Conservation (phyloP, 2,888 invertebrate genomes). For the Brenthis hecate region DNA sequence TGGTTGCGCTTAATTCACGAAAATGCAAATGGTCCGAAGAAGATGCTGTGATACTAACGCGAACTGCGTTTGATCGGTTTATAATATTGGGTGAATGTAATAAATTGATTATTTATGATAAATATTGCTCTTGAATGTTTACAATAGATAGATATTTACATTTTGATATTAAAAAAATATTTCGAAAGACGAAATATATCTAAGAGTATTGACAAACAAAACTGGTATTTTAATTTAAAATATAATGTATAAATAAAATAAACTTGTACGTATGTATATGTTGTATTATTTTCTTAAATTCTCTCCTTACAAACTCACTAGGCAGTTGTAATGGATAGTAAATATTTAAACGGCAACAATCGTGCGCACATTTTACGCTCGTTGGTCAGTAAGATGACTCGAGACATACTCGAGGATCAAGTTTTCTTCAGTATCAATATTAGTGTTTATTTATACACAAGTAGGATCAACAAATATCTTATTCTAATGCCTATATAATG, state of each 20-base stretch:
- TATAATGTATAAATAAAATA: not conserved
- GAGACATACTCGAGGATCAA: constrained; percentile 21
- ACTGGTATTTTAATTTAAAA: not conserved
- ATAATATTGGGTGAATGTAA: not conserved
- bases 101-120: not conserved
- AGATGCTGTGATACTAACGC: constrained; percentile 9
- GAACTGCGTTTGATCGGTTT: constrained; percentile 3
- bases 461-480: constrained; percentile 3
- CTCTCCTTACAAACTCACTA: constrained; percentile 9
- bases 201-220: too few species aligned
- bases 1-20: constrained; percentile 1
- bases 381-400: constrained; percentile 23
- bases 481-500: not conserved
- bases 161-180: too few species aligned
- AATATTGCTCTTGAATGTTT: too few species aligned
- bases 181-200: too few species aligned
- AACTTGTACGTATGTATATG: not conserved
- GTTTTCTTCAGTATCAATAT: constrained; percentile 15
- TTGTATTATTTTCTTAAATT: not conserved
- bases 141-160: too few species aligned
- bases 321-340: constrained; percentile 14
- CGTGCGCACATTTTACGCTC: constrained; percentile 22
- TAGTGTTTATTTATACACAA: constrained; percentile 16
- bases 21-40: constrained; percentile 8
- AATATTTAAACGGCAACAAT: constrained; percentile 21